Conservation (phyloP, 2,113 vertebrate genomes). For the Copsychus sechellarum region DNA sequence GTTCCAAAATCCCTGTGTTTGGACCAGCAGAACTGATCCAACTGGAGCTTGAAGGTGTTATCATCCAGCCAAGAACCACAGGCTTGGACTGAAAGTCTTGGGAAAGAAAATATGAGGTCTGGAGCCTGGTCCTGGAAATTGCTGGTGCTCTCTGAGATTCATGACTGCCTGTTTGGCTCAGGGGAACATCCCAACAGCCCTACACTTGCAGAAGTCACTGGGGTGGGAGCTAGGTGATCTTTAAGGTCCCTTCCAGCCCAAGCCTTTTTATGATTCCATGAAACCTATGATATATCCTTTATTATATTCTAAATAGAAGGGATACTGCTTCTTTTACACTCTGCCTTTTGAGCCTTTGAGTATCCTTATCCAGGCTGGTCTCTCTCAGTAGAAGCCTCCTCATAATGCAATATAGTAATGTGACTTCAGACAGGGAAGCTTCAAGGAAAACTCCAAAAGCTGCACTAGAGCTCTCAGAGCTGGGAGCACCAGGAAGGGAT, state of each 20-base stretch:
- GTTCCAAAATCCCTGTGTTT: neutral
- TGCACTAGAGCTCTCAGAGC: neutral
- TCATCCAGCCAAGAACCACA: neutral
- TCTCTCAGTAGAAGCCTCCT: neutral
- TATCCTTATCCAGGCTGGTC: neutral
- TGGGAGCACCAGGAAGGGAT: neutral
- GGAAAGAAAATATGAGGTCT: neutral
- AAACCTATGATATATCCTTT: neutral
- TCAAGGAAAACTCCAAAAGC: neutral
- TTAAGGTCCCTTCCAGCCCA: neutral
- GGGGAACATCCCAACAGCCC: neutral
- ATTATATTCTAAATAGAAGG: neutral
- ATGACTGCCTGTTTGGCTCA: neutral
- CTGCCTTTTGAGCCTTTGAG: neutral
- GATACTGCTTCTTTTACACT: fast-evolving
- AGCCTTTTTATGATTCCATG: neutral
- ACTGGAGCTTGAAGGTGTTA: neutral
- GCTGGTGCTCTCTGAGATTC: neutral
- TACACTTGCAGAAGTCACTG: neutral
- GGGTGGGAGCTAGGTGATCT: neutral
- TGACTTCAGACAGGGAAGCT: neutral
- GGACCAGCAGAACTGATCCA: neutral
- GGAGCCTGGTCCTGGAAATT: neutral
- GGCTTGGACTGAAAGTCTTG: neutral
- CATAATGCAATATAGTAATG: fast-evolving